Percentiles rank a stretch among this genome's conserved stretches.
phyloP scores from a whole-genome alignment of 2,888 invertebrate genomes.

The Pristionchus entomophagus region DNA sequence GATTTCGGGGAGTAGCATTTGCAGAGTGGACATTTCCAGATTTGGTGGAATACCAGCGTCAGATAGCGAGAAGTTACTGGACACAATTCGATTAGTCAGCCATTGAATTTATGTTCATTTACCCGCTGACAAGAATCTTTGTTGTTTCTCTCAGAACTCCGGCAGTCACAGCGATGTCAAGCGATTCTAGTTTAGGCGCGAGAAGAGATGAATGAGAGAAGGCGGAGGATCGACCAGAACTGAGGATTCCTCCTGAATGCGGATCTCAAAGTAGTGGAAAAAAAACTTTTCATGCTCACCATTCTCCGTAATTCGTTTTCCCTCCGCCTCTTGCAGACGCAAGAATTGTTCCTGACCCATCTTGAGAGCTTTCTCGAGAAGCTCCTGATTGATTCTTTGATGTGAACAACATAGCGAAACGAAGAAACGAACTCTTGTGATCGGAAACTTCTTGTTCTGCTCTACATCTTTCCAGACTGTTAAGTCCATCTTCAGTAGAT shows the following conservation, averaged over 20 bases:
- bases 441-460: slow-evolving; percentile 68
- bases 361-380: slow-evolving; percentile 71
- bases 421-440: slow-evolving; percentile 59
- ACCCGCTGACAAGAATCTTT: slow-evolving; percentile 73
- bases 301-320: slow-evolving; percentile 57
- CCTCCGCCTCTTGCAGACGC: slow-evolving; percentile 67
- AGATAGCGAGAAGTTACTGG: slow-evolving; percentile 65
- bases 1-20: slow-evolving; percentile 71
- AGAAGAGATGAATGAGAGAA: slow-evolving; percentile 72
- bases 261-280: not conserved
- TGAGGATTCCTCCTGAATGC: not conserved
- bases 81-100: not conserved
- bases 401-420: not conserved
- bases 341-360: slow-evolving; percentile 71
- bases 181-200: slow-evolving; percentile 73
- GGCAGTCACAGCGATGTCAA: slow-evolving; percentile 73
- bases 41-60: slow-evolving; percentile 70
- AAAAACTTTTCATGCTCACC: not conserved
- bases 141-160: slow-evolving; percentile 73
- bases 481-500: slow-evolving; percentile 63
- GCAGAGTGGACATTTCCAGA: slow-evolving; percentile 69
- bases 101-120: not conserved
- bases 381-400: slow-evolving; percentile 57
- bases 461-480: slow-evolving; percentile 71
- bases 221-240: slow-evolving; percentile 56